Evolutionary conservation across 2,113 vertebrate genomes (phyloP).

Genomic region (Coptodon rendalli): DNA sequence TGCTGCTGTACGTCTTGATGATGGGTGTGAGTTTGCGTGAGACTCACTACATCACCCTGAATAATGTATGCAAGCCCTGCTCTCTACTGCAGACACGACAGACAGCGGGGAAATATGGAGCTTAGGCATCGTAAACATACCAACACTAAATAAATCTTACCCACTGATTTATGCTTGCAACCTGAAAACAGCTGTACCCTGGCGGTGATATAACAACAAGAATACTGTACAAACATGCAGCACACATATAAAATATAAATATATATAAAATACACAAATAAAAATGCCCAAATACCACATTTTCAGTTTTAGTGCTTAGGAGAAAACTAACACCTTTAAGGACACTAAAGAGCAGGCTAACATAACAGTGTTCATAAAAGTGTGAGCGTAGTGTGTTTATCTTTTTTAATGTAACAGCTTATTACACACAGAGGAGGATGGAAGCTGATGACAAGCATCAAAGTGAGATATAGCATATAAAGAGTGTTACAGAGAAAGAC

Average conservation of each 20-base stretch:
- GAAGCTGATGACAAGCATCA: not conserved
- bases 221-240: not conserved
- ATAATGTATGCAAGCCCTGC: constrained; percentile 23
- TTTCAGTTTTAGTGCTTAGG: not conserved
- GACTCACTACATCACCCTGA: constrained; percentile 32
- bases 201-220: not conserved
- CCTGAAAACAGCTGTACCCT: not conserved
- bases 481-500: not conserved
- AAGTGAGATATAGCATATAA: not conserved
- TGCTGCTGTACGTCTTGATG: constrained; percentile 3
- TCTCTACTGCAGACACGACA: constrained; percentile 13
- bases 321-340: not conserved
- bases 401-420: not conserved
- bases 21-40: not conserved
- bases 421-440: not conserved
- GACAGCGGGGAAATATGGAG: constrained; percentile 5
- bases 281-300: not conserved
- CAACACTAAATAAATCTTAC: constrained; percentile 3
- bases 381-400: not conserved
- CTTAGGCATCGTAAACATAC: constrained; percentile 1
- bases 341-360: not conserved
- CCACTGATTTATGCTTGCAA: not conserved
- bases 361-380: not conserved
- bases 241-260: not conserved
- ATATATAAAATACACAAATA: not conserved